A percentile compares a stretch with the other conserved stretches of the same genome.
Evolutionary conservation across 2,888 invertebrate genomes (phyloP).

Genomic region (Macropis europaea): DNA sequence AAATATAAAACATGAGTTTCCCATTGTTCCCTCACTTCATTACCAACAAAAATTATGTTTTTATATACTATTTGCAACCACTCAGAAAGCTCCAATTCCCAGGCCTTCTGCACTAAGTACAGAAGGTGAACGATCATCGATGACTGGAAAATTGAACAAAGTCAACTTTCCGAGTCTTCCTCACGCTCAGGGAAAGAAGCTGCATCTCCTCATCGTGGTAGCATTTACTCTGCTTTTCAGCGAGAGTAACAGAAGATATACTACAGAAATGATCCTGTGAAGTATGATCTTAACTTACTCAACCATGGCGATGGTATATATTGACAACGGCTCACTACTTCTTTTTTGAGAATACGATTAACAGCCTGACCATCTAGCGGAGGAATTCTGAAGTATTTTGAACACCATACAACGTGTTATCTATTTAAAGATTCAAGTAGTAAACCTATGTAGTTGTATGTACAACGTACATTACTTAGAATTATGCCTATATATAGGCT

Average conservation of each 20-base stretch:
- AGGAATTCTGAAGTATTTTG: neutral
- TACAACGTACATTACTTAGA: too few relatives aligned
- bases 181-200: constrained; percentile 80
- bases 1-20: neutral
- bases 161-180: constrained; percentile 59
- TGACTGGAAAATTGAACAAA: constrained; percentile 58
- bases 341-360: constrained; percentile 11
- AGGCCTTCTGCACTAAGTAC: constrained; percentile 53
- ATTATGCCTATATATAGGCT: too few relatives aligned
- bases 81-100: constrained; percentile 69
- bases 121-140: constrained; percentile 71
- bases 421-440: neutral
- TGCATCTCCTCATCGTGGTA: constrained; percentile 83
- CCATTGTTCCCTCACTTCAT: too few relatives aligned
- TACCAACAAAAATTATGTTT: constrained; percentile 6
- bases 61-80: constrained; percentile 46
- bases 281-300: constrained; percentile 76
- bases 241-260: constrained; percentile 83
- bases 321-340: neutral
- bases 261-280: constrained; percentile 87
- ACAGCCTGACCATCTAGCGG: constrained; percentile 9
- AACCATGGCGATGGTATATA: neutral
- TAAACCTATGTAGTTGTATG: too few relatives aligned
- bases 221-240: constrained; percentile 80
- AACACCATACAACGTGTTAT: neutral